Evolutionary conservation across 92 coral and sea anemone genomes (phyloP).

Genomic region (Hydrozoanthus gracilis): DNA sequence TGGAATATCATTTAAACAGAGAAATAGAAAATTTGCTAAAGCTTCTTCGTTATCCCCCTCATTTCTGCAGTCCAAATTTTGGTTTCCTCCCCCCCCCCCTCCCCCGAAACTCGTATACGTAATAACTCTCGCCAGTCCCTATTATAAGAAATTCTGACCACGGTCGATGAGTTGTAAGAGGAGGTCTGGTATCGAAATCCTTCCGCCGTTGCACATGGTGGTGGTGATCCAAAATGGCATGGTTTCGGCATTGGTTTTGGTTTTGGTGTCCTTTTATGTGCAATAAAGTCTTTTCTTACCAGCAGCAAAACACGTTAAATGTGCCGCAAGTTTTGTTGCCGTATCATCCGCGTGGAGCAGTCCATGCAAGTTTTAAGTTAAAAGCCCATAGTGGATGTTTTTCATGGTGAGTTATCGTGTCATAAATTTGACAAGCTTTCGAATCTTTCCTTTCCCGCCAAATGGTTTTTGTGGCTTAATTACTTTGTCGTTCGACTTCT

Average conservation of each 20-base stretch:
- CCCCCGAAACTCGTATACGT: too few relatives aligned
- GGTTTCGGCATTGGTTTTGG: neutral
- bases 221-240: conserved; percentile 48
- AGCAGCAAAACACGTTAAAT: conserved; percentile 84
- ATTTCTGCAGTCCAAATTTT: too few relatives aligned
- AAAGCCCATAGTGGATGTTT: conserved; percentile 93
- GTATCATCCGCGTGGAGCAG: conserved; percentile 90
- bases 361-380: conserved; percentile 85
- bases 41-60: too few relatives aligned
- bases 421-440: neutral
- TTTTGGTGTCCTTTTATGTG: conserved; percentile 10
- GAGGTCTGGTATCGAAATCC: neutral
- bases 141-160: neutral
- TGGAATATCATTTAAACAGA: too few relatives aligned
- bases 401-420: conserved; percentile 68
- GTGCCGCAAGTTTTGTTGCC: conserved; percentile 88
- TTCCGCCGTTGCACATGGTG: conserved; percentile 37
- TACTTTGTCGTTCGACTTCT: neutral
- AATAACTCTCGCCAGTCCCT: too few relatives aligned
- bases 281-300: conserved; percentile 45
- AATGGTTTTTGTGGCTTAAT: conserved; percentile 1
- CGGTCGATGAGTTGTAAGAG: neutral
- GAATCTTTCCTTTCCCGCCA: conserved; percentile 56
- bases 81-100: too few relatives aligned
- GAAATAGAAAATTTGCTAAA: too few relatives aligned